These are phyloP conservation scores for Peromyscus nudipes DNA, from an alignment of 2,797 vertebrate genomes.

Conservation along the genomic window DNA sequence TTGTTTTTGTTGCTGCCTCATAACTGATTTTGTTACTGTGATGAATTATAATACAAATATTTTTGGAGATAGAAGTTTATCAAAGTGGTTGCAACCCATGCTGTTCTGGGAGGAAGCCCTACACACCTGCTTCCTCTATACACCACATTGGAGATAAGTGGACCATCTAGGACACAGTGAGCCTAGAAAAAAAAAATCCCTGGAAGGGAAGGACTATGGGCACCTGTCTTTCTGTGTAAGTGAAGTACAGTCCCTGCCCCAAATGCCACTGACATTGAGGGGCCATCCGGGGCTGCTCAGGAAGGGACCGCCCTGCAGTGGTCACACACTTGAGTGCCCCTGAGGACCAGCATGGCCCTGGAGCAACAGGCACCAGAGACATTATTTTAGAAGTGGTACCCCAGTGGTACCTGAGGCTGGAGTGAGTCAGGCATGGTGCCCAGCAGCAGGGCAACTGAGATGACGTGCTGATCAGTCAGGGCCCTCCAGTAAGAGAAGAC, in stretches of 20 bases:
- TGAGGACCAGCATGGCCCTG: not conserved
- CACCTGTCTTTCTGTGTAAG: not conserved
- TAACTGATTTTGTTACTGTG: not conserved
- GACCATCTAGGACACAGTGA: not conserved
- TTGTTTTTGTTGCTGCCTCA: not conserved
- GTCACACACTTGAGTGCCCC: not conserved
- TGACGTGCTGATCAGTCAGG: rapidly evolving
- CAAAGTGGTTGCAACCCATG: not conserved
- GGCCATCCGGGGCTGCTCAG: not conserved
- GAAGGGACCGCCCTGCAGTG: rapidly evolving
- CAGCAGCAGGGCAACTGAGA: rapidly evolving
- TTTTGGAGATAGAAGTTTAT: not conserved
- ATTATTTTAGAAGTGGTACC: not conserved
- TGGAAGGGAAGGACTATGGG: not conserved
- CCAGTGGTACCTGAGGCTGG: rapidly evolving
- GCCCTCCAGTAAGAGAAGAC: not conserved
- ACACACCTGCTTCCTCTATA: not conserved
- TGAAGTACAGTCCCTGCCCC: not conserved
- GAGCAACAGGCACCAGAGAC: not conserved
- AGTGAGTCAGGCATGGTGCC: too few relatives aligned
- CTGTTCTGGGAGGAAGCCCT: not conserved
- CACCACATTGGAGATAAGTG: not conserved
- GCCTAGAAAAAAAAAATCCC: not conserved
- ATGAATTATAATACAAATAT: not conserved
- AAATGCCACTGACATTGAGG: not conserved